Evolutionary conservation across 2,888 invertebrate species (phyloP).

Genomic region (Augiades crinisus): DNA sequence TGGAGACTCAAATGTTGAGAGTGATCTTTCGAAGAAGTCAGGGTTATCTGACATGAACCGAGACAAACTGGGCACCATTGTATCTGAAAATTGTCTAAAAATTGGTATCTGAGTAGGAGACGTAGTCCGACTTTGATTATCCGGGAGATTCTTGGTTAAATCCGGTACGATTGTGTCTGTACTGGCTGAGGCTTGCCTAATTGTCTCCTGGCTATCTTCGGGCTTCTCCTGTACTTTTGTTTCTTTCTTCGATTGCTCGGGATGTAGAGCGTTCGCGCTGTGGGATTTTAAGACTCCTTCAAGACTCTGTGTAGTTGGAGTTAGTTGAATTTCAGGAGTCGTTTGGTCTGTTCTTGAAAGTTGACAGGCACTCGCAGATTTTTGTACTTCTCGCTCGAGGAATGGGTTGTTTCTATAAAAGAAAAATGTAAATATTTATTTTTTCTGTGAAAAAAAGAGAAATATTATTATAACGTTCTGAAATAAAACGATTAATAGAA

Average conservation of each 20-base stretch:
- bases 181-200: conserved; percentile 48
- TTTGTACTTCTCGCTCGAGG: conserved; percentile 81
- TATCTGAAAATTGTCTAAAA: conserved; percentile 58
- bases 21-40: conserved; percentile 53
- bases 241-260: conserved; percentile 45
- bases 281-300: conserved; percentile 72
- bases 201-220: conserved; percentile 58
- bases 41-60: conserved; percentile 53
- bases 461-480: too few species aligned
- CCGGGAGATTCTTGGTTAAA: conserved; percentile 24
- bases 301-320: conserved; percentile 43
- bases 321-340: conserved; percentile 53
- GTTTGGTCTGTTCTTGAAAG: conserved; percentile 64
- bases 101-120: conserved; percentile 39
- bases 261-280: conserved; percentile 68
- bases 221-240: conserved; percentile 37
- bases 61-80: conserved; percentile 55
- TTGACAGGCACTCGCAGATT: conserved; percentile 84
- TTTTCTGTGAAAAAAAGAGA: too few species aligned
- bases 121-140: conserved; percentile 38
- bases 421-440: neutral
- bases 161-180: conserved; percentile 64
- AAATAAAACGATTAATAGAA: too few species aligned
- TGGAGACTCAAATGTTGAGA: conserved; percentile 54
- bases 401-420: conserved; percentile 73